Base-by-base conservation (phyloP, 2,113 vertebrate genomes). In the Himantopus leucocephalus region DNA sequence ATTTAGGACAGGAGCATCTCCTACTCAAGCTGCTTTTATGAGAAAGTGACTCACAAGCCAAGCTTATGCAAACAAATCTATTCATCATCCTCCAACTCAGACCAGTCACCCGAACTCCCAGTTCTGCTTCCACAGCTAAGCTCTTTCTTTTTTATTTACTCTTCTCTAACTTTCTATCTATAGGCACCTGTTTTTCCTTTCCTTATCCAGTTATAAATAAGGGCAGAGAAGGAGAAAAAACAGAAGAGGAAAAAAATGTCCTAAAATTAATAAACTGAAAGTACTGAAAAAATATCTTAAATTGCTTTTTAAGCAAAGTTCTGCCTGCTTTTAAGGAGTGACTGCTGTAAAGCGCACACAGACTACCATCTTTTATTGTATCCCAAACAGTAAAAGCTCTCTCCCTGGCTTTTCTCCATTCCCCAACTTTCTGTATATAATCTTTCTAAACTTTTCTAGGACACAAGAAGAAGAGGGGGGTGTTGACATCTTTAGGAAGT, bases 11-110 rank as follows among this genome's bases (percentile, higher is more conserved):
- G 66, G 56, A 95, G 84, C 80, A 91, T 94, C 86, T 89, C 73
- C 43, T 68, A 30, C 56, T 96, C 39, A 72, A 87, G 56, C 52
- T 87, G 53, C 53, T 91, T 94, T 94, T 89, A 87, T 62, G 80
- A 94, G 80, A 95, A 86, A 94, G 70, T 85, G 93, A 94, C 76
- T 91, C 84, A 91, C 76, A 81, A 81, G 80, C 84, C 93, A 95
- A 86, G 70, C 62, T 94, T 78, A 60, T 53, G 89, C 48, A 89
- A 91, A 95, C 64, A 92, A 91, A 85, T 64, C 86, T 78, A 91
- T 96, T 89, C 80, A 95, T 77, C 80, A 85, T 87, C 30, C 94
- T 94, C 84, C 89, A 95, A 59, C 76, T 92, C 91, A 71, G 80
- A 94, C 64, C 87, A 89, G 64, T 71, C 86, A 92, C 60, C 21